phyloP scores from a whole-genome alignment of 2,888 invertebrate species.

The Nemotelus nigrinus region DNA sequence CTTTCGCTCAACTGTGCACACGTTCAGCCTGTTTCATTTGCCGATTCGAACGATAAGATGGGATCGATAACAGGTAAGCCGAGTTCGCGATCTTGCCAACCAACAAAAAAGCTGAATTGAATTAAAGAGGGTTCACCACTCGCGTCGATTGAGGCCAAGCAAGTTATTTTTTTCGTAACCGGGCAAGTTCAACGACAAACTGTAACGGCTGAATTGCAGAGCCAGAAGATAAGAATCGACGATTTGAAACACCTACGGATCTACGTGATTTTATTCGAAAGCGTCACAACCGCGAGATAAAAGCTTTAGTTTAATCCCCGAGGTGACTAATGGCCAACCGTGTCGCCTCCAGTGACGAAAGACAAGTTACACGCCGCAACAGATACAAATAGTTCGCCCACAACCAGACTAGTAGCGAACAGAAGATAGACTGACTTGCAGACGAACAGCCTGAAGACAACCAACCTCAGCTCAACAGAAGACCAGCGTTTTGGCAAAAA shows the following conservation, averaged over 20 bases:
- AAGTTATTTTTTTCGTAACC: too few species aligned
- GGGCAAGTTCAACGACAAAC: too few species aligned
- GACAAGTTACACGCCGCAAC: neutral
- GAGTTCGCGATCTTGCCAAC: neutral
- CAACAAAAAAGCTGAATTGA: too few species aligned
- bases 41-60: neutral
- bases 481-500: conserved; percentile 5
- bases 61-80: neutral
- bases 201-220: too few species aligned
- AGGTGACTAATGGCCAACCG: neutral
- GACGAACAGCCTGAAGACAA: conserved; percentile 4
- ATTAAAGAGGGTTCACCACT: too few species aligned
- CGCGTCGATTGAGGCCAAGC: too few species aligned
- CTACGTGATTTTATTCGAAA: too few species aligned
- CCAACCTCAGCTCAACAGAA: neutral
- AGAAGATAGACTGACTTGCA: conserved; percentile 9
- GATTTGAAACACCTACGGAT: too few species aligned
- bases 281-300: neutral
- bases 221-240: too few species aligned
- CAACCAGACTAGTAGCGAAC: neutral
- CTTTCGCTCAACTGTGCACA: neutral
- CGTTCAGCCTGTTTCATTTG: neutral
- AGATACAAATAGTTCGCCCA: neutral
- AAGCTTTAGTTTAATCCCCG: neutral
- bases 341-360: neutral